Evolutionary conservation across 2,113 vertebrate species (phyloP).

Genomic region (Cynopterus brachyotis): DNA sequence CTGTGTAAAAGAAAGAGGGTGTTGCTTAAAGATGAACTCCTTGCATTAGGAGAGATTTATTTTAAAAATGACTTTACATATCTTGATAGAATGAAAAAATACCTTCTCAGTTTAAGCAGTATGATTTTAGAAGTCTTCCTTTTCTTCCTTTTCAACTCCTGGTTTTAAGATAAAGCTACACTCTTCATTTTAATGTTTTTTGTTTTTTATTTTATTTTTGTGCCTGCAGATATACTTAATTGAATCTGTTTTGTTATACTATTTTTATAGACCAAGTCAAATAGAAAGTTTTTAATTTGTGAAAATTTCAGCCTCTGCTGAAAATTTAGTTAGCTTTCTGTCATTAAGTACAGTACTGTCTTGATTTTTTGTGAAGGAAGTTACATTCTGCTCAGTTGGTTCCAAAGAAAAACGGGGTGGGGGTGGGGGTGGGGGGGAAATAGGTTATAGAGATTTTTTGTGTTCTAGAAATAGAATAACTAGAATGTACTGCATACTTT

Average conservation of each 20-base stretch:
- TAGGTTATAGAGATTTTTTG: conserved; percentile 68
- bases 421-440: conserved; percentile 63
- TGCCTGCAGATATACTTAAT: background rate
- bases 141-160: background rate
- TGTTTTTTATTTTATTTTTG: background rate
- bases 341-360: background rate
- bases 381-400: conserved; percentile 49
- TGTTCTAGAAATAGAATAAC: conserved; percentile 67
- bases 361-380: conserved; percentile 54
- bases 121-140: conserved; percentile 17
- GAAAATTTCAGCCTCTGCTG: conserved; percentile 16
- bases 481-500: conserved; percentile 71
- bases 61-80: conserved; percentile 41
- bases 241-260: background rate
- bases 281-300: conserved; percentile 49
- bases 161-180: conserved; percentile 9
- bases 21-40: conserved; percentile 21
- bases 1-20: background rate
- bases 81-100: conserved; percentile 10
- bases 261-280: background rate
- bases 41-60: conserved; percentile 29
- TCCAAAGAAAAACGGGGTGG: conserved; percentile 51
- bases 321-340: conserved; percentile 30
- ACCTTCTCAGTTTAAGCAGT: background rate
- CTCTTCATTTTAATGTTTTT: background rate